Evolutionary conservation across 23 tunicate genomes (phyloP), one percentile per base, ranked within the genome.

Genomic region (Halocynthia aurantium): DNA sequence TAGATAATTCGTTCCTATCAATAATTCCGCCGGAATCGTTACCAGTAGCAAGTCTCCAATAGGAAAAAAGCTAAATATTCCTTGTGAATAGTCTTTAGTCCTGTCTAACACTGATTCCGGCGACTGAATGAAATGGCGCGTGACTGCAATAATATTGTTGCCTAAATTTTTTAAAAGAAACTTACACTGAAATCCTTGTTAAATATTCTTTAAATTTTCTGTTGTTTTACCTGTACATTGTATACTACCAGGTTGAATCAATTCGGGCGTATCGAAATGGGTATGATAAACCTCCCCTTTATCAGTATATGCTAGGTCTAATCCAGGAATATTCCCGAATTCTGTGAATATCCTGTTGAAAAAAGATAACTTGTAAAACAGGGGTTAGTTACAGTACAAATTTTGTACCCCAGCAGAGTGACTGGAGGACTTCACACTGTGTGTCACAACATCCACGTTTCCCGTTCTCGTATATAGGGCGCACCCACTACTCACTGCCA

Each of bases 211-310:
- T 1, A 31, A 31, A 31, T 31, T 0, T 31, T 31, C 44, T 31
- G 44, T 31, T 0, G 44, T 31, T 51, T 85, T 90, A 80, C 96
- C 96, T 73, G 96, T 89, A 61, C 96, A 62, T 63, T 90, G 96
- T 18, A 90, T 76, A 11, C 79, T 76, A 6, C 96, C 96, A 10
- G 85, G 86, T 6, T 71, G 78, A 40, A 90, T 84, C 89, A 84
- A 81, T 20, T 73, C 72, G 21, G 77, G 77, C 31, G 80, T 76
- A 65, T 90, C 96, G 77, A 80, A 83, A 7, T 20, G 9, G 5
- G 96, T 90, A 63, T 90, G 96, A 53, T 90, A 90, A 53, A 90
- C 96, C 67, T 90, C 84, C 9, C 96, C 96, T 69, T 90, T 90
- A 52, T 67, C 52, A 49, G 81, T 69, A 62, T 90, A 90, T 7